phyloP scores from a whole-genome alignment of 1,140 invertebrate genomes.

The Metopolophium dirhodum region DNA sequence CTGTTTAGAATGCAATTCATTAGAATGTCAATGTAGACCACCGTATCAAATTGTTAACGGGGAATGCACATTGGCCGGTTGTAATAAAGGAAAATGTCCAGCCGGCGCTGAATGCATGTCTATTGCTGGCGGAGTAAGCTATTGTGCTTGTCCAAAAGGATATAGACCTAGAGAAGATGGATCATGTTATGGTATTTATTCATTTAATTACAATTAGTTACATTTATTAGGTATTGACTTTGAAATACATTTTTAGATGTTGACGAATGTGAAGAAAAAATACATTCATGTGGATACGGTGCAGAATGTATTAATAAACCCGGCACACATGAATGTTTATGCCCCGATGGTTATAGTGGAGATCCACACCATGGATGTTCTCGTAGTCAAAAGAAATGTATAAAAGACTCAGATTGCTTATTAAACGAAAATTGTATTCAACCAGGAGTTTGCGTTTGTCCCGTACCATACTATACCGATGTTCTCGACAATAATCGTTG shows the following conservation, averaged over 20 bases:
- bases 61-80: constrained; percentile 83
- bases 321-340: constrained; percentile 78
- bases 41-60: constrained; percentile 83
- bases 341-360: constrained; percentile 69
- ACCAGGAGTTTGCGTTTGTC: constrained; percentile 87
- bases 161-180: constrained; percentile 76
- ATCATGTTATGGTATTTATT: constrained; percentile 70
- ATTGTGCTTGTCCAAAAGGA: constrained; percentile 86
- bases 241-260: constrained; percentile 68
- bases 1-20: constrained; percentile 75
- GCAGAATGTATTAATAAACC: constrained; percentile 83
- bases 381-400: constrained; percentile 79
- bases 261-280: constrained; percentile 80
- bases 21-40: constrained; percentile 84
- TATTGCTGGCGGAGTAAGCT: constrained; percentile 87
- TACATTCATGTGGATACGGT: constrained; percentile 81
- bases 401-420: constrained; percentile 81
- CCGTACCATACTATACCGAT: constrained; percentile 85
- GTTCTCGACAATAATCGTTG: constrained; percentile 80
- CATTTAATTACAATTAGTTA: not conserved
- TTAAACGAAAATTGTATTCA: constrained; percentile 89
- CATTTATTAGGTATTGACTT: constrained; percentile 5
- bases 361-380: constrained; percentile 72
- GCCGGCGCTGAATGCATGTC: constrained; percentile 85
- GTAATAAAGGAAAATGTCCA: constrained; percentile 79